phyloP scores from a whole-genome alignment of 2,888 invertebrate genomes.

The Pheosia gnoma region DNA sequence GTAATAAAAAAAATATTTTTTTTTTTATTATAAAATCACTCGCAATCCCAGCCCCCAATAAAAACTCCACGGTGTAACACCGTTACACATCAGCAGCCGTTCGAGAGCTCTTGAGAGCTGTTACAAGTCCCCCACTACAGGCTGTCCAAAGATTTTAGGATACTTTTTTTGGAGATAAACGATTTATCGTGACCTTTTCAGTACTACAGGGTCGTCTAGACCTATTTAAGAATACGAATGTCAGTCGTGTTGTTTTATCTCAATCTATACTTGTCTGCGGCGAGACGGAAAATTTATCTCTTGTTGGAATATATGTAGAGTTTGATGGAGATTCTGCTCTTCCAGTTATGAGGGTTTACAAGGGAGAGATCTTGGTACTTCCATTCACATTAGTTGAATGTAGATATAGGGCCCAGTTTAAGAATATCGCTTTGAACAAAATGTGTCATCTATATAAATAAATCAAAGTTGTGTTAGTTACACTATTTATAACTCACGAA shows the following conservation, averaged over 20 bases:
- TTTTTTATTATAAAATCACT: slow-evolving; percentile 41
- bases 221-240: background rate
- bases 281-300: no score
- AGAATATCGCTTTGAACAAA: no score
- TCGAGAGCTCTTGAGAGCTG: slow-evolving; percentile 57
- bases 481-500: no score
- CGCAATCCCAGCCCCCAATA: slow-evolving; percentile 46
- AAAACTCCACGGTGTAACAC: slow-evolving; percentile 46
- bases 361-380: no score
- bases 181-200: slow-evolving; percentile 47
- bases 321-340: no score
- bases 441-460: no score
- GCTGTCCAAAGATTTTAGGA: slow-evolving; percentile 47
- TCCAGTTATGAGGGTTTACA: no score
- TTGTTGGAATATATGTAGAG: no score
- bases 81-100: slow-evolving; percentile 53
- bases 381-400: no score
- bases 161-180: slow-evolving; percentile 44
- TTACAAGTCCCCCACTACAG: slow-evolving; percentile 40
- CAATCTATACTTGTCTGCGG: no score
- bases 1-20: slow-evolving; percentile 16
- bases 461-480: no score
- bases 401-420: no score
- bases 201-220: slow-evolving; percentile 32
- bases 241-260: background rate